Evolutionary conservation across 2,888 invertebrate species (phyloP).

Genomic region (Tenthredo amoena): DNA sequence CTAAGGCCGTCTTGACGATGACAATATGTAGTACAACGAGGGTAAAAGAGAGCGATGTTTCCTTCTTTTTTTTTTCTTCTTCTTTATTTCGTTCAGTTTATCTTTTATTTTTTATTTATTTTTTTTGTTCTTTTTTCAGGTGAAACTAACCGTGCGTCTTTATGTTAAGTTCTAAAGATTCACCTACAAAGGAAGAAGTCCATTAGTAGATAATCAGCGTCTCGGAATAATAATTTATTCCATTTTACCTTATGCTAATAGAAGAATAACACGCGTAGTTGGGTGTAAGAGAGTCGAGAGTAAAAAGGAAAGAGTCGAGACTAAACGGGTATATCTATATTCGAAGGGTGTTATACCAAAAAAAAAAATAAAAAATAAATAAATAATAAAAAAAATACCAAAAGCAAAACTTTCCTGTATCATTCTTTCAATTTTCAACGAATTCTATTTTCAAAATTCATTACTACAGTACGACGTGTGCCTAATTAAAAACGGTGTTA

Average conservation of each 20-base stretch:
- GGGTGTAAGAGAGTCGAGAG: neutral
- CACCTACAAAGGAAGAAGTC: slow-evolving; percentile 66
- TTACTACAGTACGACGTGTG: too few species aligned
- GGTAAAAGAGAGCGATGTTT: neutral
- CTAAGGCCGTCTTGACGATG: neutral
- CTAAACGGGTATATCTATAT: neutral
- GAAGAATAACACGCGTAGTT: slow-evolving; percentile 30
- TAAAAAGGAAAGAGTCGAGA: neutral
- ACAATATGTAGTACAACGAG: neutral
- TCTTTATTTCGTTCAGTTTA: neutral
- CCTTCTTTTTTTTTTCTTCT: slow-evolving; percentile 1
- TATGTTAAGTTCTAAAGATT: slow-evolving; percentile 64
- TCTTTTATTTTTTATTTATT: slow-evolving; percentile 63
- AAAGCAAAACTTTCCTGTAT: neutral
- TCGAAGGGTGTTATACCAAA: neutral
- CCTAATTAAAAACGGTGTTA: too few species aligned
- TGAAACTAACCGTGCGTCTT: slow-evolving; percentile 59
- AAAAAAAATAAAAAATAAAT: neutral
- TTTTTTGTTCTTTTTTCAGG: slow-evolving; percentile 64
- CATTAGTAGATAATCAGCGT: slow-evolving; percentile 72
- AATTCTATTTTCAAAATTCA: too few species aligned
- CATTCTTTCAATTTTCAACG: neutral
- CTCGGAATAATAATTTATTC: slow-evolving; percentile 72
- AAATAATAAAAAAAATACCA: neutral
- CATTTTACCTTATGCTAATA: slow-evolving; percentile 72